These are phyloP conservation scores for Daboia siamensis DNA, from an alignment of 2,113 vertebrate species.

Conservation along the genomic window DNA sequence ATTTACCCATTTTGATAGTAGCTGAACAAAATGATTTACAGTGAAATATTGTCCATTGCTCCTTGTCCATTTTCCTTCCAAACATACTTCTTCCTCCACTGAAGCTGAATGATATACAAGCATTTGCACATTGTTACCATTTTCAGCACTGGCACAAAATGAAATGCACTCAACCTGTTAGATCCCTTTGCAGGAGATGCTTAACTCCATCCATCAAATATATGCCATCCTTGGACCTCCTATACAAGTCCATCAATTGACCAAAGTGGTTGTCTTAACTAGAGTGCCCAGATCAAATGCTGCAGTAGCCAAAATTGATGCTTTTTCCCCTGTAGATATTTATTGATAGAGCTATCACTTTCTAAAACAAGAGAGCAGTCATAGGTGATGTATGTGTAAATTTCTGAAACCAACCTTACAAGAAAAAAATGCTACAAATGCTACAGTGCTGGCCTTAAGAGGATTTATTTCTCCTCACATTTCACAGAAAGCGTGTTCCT, in stretches of 20 bases:
- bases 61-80: conserved; percentile 7
- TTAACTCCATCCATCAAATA: conserved; percentile 1
- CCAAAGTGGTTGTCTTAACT: conserved; percentile 5
- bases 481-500: background rate
- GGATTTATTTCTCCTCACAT: background rate
- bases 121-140: background rate
- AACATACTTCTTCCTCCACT: background rate
- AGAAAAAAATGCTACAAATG: background rate
- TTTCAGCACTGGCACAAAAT: background rate
- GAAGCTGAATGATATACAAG: background rate
- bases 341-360: background rate
- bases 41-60: conserved; percentile 7
- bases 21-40: background rate
- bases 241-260: background rate
- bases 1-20: conserved; percentile 6
- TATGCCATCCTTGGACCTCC: background rate
- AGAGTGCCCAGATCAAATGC: background rate
- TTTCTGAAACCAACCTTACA: background rate
- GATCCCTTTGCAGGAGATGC: background rate
- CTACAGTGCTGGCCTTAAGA: background rate
- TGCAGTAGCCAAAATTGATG: background rate
- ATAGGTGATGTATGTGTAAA: background rate
- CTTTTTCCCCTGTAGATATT: background rate
- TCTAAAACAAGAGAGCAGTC: background rate
- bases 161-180: background rate